A percentile compares a stretch with the other conserved stretches of the same genome.
Conservation (phyloP, 2,113 vertebrate species). For the Neomonachus schauinslandi region DNA sequence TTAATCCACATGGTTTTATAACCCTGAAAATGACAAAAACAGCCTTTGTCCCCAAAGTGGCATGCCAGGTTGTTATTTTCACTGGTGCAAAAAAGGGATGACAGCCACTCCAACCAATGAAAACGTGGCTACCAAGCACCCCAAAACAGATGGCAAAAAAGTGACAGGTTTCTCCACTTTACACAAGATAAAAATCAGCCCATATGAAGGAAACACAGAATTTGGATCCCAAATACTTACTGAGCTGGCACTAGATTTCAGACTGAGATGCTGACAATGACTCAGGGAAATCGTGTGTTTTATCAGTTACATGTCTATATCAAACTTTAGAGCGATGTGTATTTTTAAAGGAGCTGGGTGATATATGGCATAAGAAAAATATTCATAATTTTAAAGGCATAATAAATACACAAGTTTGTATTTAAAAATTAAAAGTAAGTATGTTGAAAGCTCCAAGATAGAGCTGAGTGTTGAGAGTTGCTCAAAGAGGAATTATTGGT, state of each 20-base stretch:
- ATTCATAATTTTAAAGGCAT: slow-evolving; percentile 1
- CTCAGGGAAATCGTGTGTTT: slow-evolving; percentile 56
- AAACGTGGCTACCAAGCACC: not conserved
- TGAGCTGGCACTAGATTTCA: slow-evolving; percentile 38
- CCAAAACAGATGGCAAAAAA: not conserved
- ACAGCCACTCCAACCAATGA: not conserved
- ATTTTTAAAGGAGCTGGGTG: not conserved
- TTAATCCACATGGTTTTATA: not conserved
- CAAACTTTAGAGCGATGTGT: not conserved
- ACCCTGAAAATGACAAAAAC: not conserved
- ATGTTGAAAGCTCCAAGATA: slow-evolving; percentile 12
- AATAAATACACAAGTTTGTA: not conserved
- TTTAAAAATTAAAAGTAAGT: slow-evolving; percentile 37
- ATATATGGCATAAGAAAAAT: slow-evolving; percentile 14
- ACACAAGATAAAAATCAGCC: slow-evolving; percentile 39
- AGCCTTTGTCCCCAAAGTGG: not conserved
- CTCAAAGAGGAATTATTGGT: slow-evolving; percentile 54
- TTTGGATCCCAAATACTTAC: slow-evolving; percentile 65
- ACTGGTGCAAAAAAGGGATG: not conserved
- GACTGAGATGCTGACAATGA: slow-evolving; percentile 51
- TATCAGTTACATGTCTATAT: not conserved
- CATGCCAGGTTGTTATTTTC: not conserved
- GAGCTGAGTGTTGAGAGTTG: not conserved
- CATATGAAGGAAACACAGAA: slow-evolving; percentile 51
- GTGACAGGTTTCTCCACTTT: not conserved